These are phyloP conservation scores for Diprion similis DNA, from an alignment of 1,140 invertebrate genomes.

Conservation along the genomic window DNA sequence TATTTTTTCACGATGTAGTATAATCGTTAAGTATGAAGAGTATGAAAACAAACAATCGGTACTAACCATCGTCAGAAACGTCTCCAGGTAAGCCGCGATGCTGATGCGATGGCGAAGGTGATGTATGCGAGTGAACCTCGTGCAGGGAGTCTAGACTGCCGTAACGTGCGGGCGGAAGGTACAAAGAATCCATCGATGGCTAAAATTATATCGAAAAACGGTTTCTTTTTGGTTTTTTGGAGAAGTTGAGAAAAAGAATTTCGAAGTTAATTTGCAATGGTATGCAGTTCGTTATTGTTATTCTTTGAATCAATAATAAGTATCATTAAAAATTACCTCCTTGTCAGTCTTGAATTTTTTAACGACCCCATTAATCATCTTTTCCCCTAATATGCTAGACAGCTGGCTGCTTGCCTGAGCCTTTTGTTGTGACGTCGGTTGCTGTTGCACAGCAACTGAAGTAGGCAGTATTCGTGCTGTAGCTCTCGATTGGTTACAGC, in stretches of 20 bases:
- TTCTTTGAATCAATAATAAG: conserved; percentile 17
- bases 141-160: conserved; percentile 73
- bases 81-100: conserved; percentile 51
- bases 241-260: conserved; percentile 17
- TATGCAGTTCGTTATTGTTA: background rate
- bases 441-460: conserved; percentile 46
- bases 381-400: conserved; percentile 38
- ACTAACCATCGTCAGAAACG: conserved; percentile 66
- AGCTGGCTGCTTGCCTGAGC: conserved; percentile 41
- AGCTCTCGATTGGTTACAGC: conserved; percentile 31
- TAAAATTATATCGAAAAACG: conserved; percentile 26
- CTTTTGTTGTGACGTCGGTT: conserved; percentile 35
- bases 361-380: conserved; percentile 48
- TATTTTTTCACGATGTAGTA: no score
- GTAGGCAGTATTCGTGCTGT: conserved; percentile 38
- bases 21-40: background rate
- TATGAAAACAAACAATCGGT: conserved; percentile 8
- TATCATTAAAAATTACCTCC: conserved; percentile 40
- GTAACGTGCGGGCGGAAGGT: conserved; percentile 44
- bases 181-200: conserved; percentile 38
- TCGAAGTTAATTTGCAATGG: background rate
- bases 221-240: background rate
- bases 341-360: conserved; percentile 62
- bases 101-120: conserved; percentile 49
- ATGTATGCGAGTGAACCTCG: conserved; percentile 59